A percentile compares a stretch with the other conserved stretches of the same genome.
phyloP scores from a whole-genome alignment of 2,113 vertebrate species.

The Ranitomeya imitator region DNA sequence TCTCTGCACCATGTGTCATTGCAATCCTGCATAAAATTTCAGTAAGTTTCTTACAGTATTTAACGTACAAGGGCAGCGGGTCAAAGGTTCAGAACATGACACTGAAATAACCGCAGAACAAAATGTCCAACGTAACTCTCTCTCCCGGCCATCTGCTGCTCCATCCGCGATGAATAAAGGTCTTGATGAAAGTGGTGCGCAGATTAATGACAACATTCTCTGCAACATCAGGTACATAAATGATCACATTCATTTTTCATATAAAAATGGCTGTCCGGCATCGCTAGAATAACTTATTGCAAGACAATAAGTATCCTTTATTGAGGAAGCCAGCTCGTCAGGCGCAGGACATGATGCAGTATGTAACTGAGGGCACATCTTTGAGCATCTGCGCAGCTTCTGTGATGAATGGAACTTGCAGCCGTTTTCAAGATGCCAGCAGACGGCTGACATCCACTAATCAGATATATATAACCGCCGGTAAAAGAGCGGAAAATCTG shows the following conservation, averaged over 20 bases:
- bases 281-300: constrained; percentile 34
- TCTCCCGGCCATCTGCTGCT: constrained; percentile 1
- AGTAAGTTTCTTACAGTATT: constrained; percentile 16
- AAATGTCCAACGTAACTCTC: neutral
- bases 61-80: constrained; percentile 21
- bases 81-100: constrained; percentile 20
- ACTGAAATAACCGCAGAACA: neutral
- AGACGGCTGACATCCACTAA: constrained; percentile 77
- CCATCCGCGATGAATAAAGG: neutral
- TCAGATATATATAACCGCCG: constrained; percentile 71
- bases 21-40: neutral
- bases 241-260: neutral
- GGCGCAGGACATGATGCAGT: constrained; percentile 66
- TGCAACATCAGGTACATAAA: constrained; percentile 6
- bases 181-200: neutral
- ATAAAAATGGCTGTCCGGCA: neutral
- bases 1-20: neutral
- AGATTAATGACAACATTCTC: neutral
- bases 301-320: constrained; percentile 60
- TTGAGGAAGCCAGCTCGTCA: constrained; percentile 62
- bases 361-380: constrained; percentile 63
- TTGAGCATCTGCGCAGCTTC: constrained; percentile 72
- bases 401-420: constrained; percentile 75
- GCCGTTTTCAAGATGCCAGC: constrained; percentile 76
- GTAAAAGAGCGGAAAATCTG: constrained; percentile 73